Conservation (phyloP, 2,113 vertebrate genomes). For the Deroptyus accipitrinus region DNA sequence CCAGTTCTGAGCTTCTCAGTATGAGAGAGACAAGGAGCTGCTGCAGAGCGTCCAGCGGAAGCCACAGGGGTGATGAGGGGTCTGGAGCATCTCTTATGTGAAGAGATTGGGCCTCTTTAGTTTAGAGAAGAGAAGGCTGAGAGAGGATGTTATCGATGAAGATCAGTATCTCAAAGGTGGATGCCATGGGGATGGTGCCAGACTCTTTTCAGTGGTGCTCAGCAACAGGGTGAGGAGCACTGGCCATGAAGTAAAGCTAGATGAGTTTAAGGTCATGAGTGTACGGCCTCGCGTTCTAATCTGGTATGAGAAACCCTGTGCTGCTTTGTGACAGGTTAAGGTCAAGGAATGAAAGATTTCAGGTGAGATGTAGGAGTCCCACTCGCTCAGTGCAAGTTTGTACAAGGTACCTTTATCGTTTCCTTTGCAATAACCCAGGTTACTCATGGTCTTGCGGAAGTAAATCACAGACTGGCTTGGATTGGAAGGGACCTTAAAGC, state of each 20-base stretch:
- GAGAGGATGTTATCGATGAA: neutral
- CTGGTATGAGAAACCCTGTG: neutral
- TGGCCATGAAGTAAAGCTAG: neutral
- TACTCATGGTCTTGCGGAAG: fast-evolving
- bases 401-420: fast-evolving
- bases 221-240: neutral
- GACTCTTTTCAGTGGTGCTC: neutral
- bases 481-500: neutral
- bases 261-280: neutral
- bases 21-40: neutral
- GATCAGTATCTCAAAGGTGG: neutral
- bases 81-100: neutral
- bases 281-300: neutral
- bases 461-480: neutral
- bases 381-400: neutral
- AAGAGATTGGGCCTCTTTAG: neutral
- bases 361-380: neutral
- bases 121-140: neutral
- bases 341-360: neutral
- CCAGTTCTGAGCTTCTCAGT: neutral
- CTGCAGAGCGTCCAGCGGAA: neutral
- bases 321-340: neutral
- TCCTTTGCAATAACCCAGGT: neutral
- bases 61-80: neutral
- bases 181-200: neutral